These are phyloP conservation scores for Matsumurasca onukii DNA, from an alignment of 1,140 invertebrate species.

Conservation along the genomic window DNA sequence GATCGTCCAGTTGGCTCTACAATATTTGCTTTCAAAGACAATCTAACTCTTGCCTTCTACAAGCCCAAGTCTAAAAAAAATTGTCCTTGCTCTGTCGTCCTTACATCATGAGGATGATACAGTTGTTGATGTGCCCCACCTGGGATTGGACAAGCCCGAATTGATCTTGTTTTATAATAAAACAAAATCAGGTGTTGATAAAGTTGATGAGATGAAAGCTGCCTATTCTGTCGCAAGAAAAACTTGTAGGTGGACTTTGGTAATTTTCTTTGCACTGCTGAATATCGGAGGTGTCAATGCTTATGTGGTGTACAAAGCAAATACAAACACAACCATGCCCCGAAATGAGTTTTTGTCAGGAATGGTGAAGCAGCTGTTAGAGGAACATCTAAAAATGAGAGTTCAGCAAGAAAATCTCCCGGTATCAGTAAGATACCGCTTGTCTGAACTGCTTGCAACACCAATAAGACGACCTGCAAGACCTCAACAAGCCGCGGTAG, in stretches of 20 bases:
- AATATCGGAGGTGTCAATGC: conserved; percentile 25
- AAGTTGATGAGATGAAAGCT: conserved; percentile 3
- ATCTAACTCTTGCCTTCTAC: conserved; percentile 23
- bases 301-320: not conserved
- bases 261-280: conserved; percentile 2
- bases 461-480: not conserved
- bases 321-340: not conserved
- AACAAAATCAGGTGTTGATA: conserved; percentile 14
- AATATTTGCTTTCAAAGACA: conserved; percentile 36
- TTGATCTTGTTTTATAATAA: not conserved
- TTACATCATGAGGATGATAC: not conserved
- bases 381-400: not conserved
- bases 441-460: not conserved
- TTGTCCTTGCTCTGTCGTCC: not conserved
- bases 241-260: conserved; percentile 15
- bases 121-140: not conserved
- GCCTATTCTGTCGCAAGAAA: not conserved
- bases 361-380: not conserved
- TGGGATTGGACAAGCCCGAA: not conserved
- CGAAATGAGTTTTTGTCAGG: not conserved
- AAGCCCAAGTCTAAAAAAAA: conserved; percentile 5
- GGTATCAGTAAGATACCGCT: not conserved
- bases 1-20: not conserved
- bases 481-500: not conserved
- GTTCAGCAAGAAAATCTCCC: not conserved